Base-by-base conservation (phyloP, 2,888 invertebrate species). In the Pseudolycoriella hygida region DNA sequence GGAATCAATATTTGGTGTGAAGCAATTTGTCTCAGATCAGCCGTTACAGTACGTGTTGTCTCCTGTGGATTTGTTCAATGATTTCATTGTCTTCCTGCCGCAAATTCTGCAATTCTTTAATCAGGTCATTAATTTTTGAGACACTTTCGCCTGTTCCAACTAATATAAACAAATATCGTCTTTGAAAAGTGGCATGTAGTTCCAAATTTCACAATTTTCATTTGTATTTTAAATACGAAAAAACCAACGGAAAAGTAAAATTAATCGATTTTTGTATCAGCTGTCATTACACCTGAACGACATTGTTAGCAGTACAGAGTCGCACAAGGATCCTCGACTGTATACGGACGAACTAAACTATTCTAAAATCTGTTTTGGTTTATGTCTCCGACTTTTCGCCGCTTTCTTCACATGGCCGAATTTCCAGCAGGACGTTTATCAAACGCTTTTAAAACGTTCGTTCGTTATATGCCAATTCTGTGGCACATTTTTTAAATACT, bases 351-450 rank as follows among this genome's bases (percentile, higher is more conserved):
- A 71, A 48, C 63, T 71, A 15, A 60, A 64, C 45, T 62, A 69
- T 46, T 58, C 74, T 40, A 74, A 71, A 51, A 61, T 67, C 48
- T 73, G 73, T 45, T 65, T 74, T 38, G 72, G 71, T 41, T 57
- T 71, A 40, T 66, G 77, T 43, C 67, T 76, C 42, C 67, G 66
- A 20, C 59, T 77, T 40, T 59, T 73, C n/a, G 68, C 71, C 3
- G 68, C 67, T 42, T 72, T 72, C 53, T 76, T 77, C 48, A 72
- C 72, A 55, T 74, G 78, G 80, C 67, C 72, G 57, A 75, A 72
- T 46, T 77, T 79, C 55, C 66, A 65, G 49, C 72, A 67, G 53
- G 66, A 63, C 15, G 12, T 34, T 3, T 46, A 50, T 42, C 11
- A 43, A 19, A 20, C 19, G n/a, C 17, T 49, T 10, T 19, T 52